A percentile compares a stretch with the other conserved stretches of the same genome.
Evolutionary conservation across 2,797 vertebrate genomes (phyloP).

Genomic region (Lateolabrax maculatus): DNA sequence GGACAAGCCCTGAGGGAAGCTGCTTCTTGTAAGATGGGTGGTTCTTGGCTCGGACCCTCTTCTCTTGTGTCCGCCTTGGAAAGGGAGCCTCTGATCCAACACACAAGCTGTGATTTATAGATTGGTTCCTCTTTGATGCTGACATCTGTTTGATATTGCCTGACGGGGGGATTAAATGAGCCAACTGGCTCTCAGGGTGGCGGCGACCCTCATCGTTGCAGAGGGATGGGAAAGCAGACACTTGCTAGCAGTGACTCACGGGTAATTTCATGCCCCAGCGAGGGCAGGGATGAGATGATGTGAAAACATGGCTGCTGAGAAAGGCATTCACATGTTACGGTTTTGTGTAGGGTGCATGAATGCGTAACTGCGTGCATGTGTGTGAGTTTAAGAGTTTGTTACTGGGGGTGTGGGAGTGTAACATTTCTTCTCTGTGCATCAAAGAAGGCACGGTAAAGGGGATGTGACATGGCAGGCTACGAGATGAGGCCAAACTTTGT

Average conservation of each 20-base stretch:
- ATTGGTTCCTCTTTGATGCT: slow-evolving; percentile 84
- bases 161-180: slow-evolving; percentile 80
- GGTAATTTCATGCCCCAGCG: slow-evolving; percentile 69
- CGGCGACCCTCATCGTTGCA: slow-evolving; percentile 71
- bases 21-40: slow-evolving; percentile 84
- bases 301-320: slow-evolving; percentile 61
- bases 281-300: slow-evolving; percentile 62
- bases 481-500: slow-evolving; percentile 37
- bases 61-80: slow-evolving; percentile 81
- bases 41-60: slow-evolving; percentile 77
- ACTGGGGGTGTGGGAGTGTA: slow-evolving; percentile 30
- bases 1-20: slow-evolving; percentile 80
- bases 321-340: slow-evolving; percentile 39
- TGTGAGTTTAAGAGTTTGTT: neutral
- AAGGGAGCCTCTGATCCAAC: slow-evolving; percentile 74
- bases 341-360: slow-evolving; percentile 34
- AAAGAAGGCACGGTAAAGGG: slow-evolving; percentile 37
- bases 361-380: slow-evolving; percentile 2
- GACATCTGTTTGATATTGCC: slow-evolving; percentile 85
- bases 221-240: slow-evolving; percentile 74
- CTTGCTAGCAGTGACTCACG: slow-evolving; percentile 69
- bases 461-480: slow-evolving; percentile 26
- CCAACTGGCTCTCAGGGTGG: slow-evolving; percentile 76
- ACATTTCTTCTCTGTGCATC: slow-evolving; percentile 28
- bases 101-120: slow-evolving; percentile 84